Conservation (phyloP, 1,140 invertebrate species). For the Drosophila melanogaster region Release_6_plus_ISO1_MT NT_033779.5:4732001-4732500, state of each 20-base stretch:
- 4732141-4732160: constrained; percentile 57
- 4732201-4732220: constrained; percentile 1
- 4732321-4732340: constrained; percentile 42
- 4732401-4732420: too few relatives aligned
- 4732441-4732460: too few relatives aligned
- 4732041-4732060: constrained; percentile 56
- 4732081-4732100: constrained; percentile 30
- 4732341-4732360: too few relatives aligned
- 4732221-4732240: background rate
- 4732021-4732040: constrained; percentile 53
- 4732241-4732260: constrained; percentile 30
- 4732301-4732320: constrained; percentile 73
- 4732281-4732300: constrained; percentile 77
- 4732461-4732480: too few relatives aligned
- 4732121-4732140: constrained; percentile 22
- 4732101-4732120: constrained; percentile 20
- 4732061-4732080: constrained; percentile 61
- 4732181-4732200: constrained; percentile 3
- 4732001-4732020: constrained; percentile 36
- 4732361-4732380: background rate
- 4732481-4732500: too few relatives aligned
- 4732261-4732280: constrained; percentile 53
- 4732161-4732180: constrained; percentile 75
- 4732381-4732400: constrained; percentile 22
- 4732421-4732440: too few relatives aligned